phyloP scores from a whole-genome alignment of 1,140 invertebrate genomes.

The Mamestra configurata region DNA sequence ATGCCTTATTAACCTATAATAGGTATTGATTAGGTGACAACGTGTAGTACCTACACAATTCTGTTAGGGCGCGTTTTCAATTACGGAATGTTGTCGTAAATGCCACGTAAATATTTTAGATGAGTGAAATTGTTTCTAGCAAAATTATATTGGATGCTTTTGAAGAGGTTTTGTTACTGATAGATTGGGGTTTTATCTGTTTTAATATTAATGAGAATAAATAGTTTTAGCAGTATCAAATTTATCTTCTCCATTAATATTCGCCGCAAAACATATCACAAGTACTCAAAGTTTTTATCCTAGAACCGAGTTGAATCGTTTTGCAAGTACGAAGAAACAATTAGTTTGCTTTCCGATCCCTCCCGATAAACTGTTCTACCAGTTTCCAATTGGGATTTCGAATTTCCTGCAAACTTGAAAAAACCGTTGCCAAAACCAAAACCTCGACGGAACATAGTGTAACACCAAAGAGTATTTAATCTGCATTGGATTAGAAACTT shows the following conservation, averaged over 20 bases:
- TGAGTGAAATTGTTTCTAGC: neutral
- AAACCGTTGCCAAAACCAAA: neutral
- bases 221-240: too few relatives aligned
- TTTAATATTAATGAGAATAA: too few relatives aligned
- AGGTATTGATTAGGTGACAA: conserved; percentile 33
- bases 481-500: neutral
- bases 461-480: neutral
- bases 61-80: conserved; percentile 4
- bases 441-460: neutral
- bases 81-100: conserved; percentile 13
- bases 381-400: conserved; percentile 7
- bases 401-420: conserved; percentile 16
- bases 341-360: conserved; percentile 4
- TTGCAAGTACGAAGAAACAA: conserved; percentile 1
- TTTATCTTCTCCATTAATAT: too few relatives aligned
- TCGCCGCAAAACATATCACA: too few relatives aligned
- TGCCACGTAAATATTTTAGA: neutral
- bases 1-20: conserved; percentile 42
- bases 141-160: too few relatives aligned
- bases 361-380: neutral
- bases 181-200: too few relatives aligned
- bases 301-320: neutral
- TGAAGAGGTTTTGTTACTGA: too few relatives aligned
- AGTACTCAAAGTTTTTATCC: neutral
- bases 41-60: neutral